Conservation (phyloP, 2,113 vertebrate species). For the Nematolebias whitei region DNA sequence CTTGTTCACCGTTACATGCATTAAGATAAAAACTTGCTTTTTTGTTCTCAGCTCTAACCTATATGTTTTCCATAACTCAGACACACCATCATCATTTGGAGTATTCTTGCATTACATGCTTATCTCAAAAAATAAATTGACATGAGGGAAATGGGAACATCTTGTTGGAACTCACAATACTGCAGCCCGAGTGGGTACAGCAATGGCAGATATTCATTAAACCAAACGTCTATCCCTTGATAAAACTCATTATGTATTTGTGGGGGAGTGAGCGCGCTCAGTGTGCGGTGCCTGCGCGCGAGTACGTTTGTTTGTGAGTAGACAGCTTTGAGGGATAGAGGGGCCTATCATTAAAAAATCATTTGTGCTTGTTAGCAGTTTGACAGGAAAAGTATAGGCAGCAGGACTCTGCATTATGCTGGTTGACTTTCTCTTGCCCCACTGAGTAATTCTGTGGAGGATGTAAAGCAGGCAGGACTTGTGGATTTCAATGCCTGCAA, state of each 20-base stretch:
- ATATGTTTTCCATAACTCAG: constrained; percentile 28
- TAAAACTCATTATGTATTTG: constrained; percentile 65
- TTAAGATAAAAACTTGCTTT: background rate
- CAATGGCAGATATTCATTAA: constrained; percentile 65
- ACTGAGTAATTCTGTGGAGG: constrained; percentile 59
- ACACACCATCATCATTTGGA: constrained; percentile 43
- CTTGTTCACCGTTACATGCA: too few relatives aligned
- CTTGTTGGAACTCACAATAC: constrained; percentile 40
- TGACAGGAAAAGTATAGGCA: constrained; percentile 72
- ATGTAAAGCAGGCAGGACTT: constrained; percentile 61
- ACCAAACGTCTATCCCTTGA: constrained; percentile 64
- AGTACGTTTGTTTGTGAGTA: constrained; percentile 48
- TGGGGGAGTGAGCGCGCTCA: constrained; percentile 36
- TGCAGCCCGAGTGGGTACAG: constrained; percentile 44
- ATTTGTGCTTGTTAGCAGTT: constrained; percentile 78
- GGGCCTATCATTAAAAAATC: constrained; percentile 76
- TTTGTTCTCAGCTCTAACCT: constrained; percentile 21
- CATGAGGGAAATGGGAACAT: constrained; percentile 32
- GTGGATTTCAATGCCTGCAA: constrained; percentile 61
- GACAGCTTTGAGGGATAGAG: constrained; percentile 67
- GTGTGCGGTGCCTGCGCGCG: constrained; percentile 23
- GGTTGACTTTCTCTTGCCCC: constrained; percentile 65
- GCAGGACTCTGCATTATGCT: constrained; percentile 69
- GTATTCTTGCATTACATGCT: constrained; percentile 10
- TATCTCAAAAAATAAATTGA: constrained; percentile 42